phyloP scores from a whole-genome alignment of 2,888 invertebrate genomes.

The Drosophila bunnanda region DNA sequence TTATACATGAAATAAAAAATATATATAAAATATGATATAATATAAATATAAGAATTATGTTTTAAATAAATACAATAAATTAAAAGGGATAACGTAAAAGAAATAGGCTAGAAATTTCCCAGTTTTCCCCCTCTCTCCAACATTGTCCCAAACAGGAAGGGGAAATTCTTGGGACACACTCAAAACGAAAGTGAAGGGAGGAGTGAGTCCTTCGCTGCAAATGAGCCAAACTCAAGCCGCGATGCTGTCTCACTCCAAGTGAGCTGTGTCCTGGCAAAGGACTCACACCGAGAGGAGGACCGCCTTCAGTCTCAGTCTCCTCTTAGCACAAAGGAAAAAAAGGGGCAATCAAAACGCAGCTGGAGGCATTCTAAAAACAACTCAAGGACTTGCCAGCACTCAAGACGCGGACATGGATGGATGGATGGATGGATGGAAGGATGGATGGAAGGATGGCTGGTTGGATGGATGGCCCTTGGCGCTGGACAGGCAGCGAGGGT shows the following conservation, averaged over 20 bases:
- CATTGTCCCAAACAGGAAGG: slow-evolving; percentile 23
- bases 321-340: not conserved
- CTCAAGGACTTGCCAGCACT: slow-evolving; percentile 41
- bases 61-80: not conserved
- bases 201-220: not conserved
- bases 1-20: too few species aligned
- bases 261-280: slow-evolving; percentile 2
- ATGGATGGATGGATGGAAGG: slow-evolving; percentile 16
- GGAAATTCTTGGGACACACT: slow-evolving; percentile 9
- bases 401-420: slow-evolving; percentile 29
- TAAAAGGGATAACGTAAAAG: not conserved
- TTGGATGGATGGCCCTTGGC: slow-evolving; percentile 31
- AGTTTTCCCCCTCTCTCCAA: not conserved
- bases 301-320: slow-evolving; percentile 8
- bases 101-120: not conserved
- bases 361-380: slow-evolving; percentile 41
- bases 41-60: not conserved
- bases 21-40: too few species aligned
- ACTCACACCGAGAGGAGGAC: not conserved
- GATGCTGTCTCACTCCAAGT: not conserved
- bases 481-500: slow-evolving; percentile 4
- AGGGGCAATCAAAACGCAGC: slow-evolving; percentile 52
- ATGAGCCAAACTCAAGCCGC: not conserved
- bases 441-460: slow-evolving; percentile 7
- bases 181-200: slow-evolving; percentile 5